phyloP scores from a whole-genome alignment of 1,140 invertebrate species.

The Brachionus angularis region DNA sequence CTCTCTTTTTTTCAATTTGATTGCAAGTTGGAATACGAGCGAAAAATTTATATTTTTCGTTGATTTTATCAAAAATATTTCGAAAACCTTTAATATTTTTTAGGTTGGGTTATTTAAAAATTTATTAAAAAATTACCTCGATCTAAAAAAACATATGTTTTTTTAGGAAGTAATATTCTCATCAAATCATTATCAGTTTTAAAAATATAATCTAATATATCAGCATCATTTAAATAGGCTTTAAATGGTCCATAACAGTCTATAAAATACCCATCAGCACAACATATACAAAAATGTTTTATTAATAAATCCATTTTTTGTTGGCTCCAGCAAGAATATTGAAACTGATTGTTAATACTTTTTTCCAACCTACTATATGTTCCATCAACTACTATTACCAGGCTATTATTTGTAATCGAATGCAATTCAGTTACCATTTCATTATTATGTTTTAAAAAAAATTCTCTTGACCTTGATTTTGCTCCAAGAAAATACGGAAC shows the following conservation, averaged over 20 bases:
- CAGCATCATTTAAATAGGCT: slow-evolving; percentile 3
- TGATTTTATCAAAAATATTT: neutral
- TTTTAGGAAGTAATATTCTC: neutral
- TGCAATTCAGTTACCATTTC: neutral
- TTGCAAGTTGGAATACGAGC: neutral
- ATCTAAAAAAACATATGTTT: slow-evolving; percentile 3
- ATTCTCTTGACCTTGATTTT: neutral
- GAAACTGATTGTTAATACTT: slow-evolving; percentile 10
- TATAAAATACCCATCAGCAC: slow-evolving; percentile 23
- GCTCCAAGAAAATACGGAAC: neutral
- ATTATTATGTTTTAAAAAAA: neutral
- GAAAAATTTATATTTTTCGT: neutral
- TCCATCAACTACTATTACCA: neutral
- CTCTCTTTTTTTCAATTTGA: neutral
- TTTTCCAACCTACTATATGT: slow-evolving; percentile 25
- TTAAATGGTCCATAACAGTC: slow-evolving; percentile 28
- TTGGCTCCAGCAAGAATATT: slow-evolving; percentile 3
- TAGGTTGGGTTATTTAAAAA: neutral
- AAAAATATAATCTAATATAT: slow-evolving; percentile 3
- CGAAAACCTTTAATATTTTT: neutral
- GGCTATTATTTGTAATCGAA: neutral
- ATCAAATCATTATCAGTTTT: neutral
- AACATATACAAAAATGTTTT: slow-evolving; percentile 18
- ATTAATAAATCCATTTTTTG: slow-evolving; percentile 27
- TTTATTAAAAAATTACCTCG: neutral